A percentile compares a stretch with the other conserved stretches of the same genome.
These are phyloP conservation scores for Ictalurus punctatus DNA, from an alignment of 2,113 vertebrate species.

Conservation along the genomic window DNA sequence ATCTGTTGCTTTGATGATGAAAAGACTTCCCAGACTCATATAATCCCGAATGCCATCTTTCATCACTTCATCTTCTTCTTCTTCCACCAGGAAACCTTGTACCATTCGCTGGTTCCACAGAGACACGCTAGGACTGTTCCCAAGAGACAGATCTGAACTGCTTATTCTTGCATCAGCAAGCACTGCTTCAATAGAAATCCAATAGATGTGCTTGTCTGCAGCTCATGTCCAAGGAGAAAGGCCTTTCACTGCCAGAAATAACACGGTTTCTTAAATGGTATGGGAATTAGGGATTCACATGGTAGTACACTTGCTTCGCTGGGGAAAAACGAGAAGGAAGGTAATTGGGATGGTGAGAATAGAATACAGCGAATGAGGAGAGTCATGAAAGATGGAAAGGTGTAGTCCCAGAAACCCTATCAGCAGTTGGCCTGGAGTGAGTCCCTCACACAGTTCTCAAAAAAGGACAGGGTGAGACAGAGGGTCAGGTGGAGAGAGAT, in stretches of 20 bases:
- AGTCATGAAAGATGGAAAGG: slow-evolving; percentile 43
- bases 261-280: slow-evolving; percentile 44
- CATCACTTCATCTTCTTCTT: slow-evolving; percentile 8
- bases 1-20: slow-evolving; percentile 55
- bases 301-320: slow-evolving; percentile 45
- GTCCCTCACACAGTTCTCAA: slow-evolving; percentile 53
- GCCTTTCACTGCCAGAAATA: neutral
- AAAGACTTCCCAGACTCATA: slow-evolving; percentile 35
- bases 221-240: neutral
- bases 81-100: slow-evolving; percentile 11
- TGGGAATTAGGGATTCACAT: slow-evolving; percentile 44
- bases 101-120: neutral
- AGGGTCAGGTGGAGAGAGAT: slow-evolving; percentile 12
- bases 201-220: neutral
- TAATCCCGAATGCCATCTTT: slow-evolving; percentile 25
- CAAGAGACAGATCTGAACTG: neutral
- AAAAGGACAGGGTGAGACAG: slow-evolving; percentile 29
- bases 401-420: slow-evolving; percentile 55
- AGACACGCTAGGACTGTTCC: neutral
- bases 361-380: neutral
- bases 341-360: slow-evolving; percentile 11
- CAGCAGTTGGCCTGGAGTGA: slow-evolving; percentile 58
- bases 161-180: neutral
- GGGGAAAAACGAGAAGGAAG: neutral
- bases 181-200: neutral